These are phyloP conservation scores for Lutraria rhynchaena DNA, from an alignment of 1,140 invertebrate species.

Conservation along the genomic window DNA sequence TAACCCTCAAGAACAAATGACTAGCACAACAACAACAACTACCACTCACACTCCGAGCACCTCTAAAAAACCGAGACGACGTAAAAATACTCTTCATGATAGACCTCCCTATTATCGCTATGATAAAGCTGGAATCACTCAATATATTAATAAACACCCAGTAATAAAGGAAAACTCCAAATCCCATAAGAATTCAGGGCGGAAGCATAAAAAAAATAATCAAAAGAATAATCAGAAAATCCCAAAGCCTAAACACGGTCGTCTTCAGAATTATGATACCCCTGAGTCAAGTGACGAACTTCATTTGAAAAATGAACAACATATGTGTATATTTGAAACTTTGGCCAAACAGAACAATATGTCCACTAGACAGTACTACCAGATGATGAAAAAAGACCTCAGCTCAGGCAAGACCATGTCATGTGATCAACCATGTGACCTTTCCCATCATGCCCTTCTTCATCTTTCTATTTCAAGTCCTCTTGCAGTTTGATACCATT, in stretches of 20 bases:
- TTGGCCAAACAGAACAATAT: constrained; percentile 80
- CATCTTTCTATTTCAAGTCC: not conserved
- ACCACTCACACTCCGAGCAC: constrained; percentile 60
- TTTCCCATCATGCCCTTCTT: not conserved
- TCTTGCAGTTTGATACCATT: not conserved
- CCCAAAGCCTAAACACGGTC: not conserved
- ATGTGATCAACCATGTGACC: constrained; percentile 52
- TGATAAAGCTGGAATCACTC: constrained; percentile 11
- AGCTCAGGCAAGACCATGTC: constrained; percentile 75
- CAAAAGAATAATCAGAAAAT: not conserved
- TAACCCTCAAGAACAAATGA: constrained; percentile 69
- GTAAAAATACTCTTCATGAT: constrained; percentile 40
- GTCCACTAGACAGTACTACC: constrained; percentile 74
- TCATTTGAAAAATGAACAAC: constrained; percentile 61
- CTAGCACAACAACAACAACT: constrained; percentile 66
- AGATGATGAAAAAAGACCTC: constrained; percentile 76
- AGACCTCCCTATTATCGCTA: constrained; percentile 32
- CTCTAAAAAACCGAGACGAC: constrained; percentile 37
- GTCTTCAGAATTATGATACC: not conserved
- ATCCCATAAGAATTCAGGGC: too few relatives aligned
- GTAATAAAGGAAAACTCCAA: not conserved
- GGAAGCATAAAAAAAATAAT: not conserved
- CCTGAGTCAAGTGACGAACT: constrained; percentile 3
- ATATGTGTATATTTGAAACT: constrained; percentile 79
- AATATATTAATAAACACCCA: not conserved